Conservation (phyloP, 2,797 vertebrate genomes). For the Poecilia picta region DNA sequence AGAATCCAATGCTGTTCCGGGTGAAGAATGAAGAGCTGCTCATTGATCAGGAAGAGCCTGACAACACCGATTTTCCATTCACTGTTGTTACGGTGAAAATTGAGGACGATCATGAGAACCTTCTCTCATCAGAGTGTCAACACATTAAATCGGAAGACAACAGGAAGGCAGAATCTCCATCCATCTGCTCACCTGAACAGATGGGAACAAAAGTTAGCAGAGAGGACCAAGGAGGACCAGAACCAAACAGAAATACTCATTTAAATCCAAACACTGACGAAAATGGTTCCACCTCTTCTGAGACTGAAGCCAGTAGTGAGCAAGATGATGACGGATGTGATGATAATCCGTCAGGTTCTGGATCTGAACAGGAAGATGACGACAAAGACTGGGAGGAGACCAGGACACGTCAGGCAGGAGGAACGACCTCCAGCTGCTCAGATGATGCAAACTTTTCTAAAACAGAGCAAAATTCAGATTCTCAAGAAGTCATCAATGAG, state of each 20-base stretch:
- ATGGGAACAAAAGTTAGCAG: not conserved
- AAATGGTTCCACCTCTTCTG: not conserved
- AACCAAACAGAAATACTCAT: not conserved
- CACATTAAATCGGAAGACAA: conserved; percentile 5
- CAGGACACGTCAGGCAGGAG: not conserved
- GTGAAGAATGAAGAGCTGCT: conserved; percentile 18
- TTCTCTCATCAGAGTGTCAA: not conserved
- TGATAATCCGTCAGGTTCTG: conserved; percentile 1
- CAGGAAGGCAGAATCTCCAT: not conserved
- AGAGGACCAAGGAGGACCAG: not conserved
- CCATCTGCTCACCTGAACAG: not conserved
- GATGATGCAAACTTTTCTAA: not conserved
- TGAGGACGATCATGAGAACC: conserved; percentile 15
- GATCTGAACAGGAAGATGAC: not conserved
- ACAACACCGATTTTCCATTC: not conserved
- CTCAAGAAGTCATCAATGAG: not conserved
- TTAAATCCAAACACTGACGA: not conserved
- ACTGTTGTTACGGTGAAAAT: conserved; percentile 1
- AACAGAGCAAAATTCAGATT: not conserved
- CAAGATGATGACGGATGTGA: not conserved
- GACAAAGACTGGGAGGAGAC: not conserved
- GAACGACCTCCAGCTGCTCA: not conserved
- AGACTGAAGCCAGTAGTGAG: conserved; percentile 5
- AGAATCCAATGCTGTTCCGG: not conserved
- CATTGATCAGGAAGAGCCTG: not conserved